Percentiles rank a stretch among this genome's conserved stretches.
These are phyloP conservation scores for Rhinogobius similis DNA, from an alignment of 2,113 vertebrate genomes.

Conservation along the genomic window DNA sequence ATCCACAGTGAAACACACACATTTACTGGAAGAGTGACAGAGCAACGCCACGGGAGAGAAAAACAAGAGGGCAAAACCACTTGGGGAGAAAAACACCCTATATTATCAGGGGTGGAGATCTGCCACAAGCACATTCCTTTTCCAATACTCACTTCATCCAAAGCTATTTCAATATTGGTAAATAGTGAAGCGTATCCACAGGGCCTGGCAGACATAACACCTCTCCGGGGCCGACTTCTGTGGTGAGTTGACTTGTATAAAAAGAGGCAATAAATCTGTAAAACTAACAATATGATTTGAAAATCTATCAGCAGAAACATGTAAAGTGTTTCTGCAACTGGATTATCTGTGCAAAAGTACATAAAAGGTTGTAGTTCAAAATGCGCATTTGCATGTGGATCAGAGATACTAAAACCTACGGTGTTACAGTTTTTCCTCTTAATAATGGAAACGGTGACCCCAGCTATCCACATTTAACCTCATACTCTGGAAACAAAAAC, in stretches of 20 bases:
- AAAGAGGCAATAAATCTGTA: not conserved
- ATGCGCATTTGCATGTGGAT: not conserved
- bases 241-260: constrained; percentile 26
- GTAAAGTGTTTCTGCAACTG: not conserved
- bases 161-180: constrained; percentile 72
- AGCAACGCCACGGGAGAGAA: constrained; percentile 61
- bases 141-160: constrained; percentile 67
- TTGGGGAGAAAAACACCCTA: constrained; percentile 66
- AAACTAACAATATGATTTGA: not conserved
- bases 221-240: constrained; percentile 40
- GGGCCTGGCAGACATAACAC: constrained; percentile 59
- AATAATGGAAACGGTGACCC: too few species aligned
- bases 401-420: too few species aligned
- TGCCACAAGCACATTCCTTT: constrained; percentile 73
- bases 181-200: constrained; percentile 54
- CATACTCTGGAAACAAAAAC: too few species aligned
- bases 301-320: not conserved
- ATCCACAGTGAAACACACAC: constrained; percentile 25
- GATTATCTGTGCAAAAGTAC: not conserved
- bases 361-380: not conserved
- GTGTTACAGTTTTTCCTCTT: too few species aligned
- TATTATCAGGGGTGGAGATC: constrained; percentile 75
- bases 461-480: too few species aligned
- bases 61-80: constrained; percentile 74
- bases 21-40: constrained; percentile 74